A percentile compares a stretch with the other conserved stretches of the same genome.
Conservation (phyloP, 2,888 invertebrate species). For the Caenorhabditis uteleia region DNA sequence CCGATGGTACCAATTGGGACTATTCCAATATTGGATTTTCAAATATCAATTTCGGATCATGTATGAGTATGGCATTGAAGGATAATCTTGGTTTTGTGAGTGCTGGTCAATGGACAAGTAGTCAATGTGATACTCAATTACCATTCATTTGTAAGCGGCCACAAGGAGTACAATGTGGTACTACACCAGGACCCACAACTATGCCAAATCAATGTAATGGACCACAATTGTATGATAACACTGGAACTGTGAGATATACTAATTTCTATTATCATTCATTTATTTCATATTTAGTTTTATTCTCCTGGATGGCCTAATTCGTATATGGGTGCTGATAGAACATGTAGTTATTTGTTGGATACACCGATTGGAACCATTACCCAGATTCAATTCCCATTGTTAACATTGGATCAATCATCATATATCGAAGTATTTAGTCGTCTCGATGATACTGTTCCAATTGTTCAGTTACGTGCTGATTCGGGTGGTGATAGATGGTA, state of each 20-base stretch:
- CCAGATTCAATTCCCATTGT: constrained; percentile 22
- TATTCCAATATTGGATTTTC: constrained; percentile 27
- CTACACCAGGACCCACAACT: constrained; percentile 19
- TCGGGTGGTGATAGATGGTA: constrained; percentile 23
- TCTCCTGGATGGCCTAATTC: constrained; percentile 33
- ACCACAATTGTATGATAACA: constrained; percentile 25
- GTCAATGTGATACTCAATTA: constrained; percentile 26
- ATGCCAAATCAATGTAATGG: constrained; percentile 20
- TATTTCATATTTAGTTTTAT: constrained; percentile 14
- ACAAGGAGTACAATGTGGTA: constrained; percentile 15
- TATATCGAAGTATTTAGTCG: constrained; percentile 21
- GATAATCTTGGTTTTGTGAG: neutral
- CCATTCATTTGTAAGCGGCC: constrained; percentile 27
- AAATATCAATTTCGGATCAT: constrained; percentile 14
- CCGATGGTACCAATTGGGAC: constrained; percentile 19
- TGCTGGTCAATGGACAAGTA: constrained; percentile 33
- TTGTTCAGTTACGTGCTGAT: constrained; percentile 12
- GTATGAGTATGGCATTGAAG: constrained; percentile 23
- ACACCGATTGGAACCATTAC: constrained; percentile 21
- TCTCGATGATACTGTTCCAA: constrained; percentile 29
- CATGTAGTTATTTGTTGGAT: constrained; percentile 28
- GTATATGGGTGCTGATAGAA: constrained; percentile 18
- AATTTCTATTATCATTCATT: neutral
- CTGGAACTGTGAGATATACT: constrained; percentile 11
- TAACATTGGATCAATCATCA: constrained; percentile 18